phyloP scores from a whole-genome alignment of 2,888 invertebrate species.

The Epirrhoe alternata region DNA sequence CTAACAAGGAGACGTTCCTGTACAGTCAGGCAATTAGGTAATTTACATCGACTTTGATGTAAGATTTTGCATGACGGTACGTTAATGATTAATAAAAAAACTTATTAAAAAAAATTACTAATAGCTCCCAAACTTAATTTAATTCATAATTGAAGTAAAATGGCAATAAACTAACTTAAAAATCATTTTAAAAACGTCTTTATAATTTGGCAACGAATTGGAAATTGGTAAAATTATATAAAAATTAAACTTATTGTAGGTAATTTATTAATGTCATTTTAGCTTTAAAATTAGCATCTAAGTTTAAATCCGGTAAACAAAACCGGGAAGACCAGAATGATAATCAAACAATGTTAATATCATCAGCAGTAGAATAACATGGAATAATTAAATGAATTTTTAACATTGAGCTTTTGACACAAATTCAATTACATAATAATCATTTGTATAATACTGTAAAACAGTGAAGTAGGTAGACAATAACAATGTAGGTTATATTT shows the following conservation, averaged over 20 bases:
- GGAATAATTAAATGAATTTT: constrained; percentile 40
- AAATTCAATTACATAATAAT: constrained; percentile 59
- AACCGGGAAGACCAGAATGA: constrained; percentile 59
- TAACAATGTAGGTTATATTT: constrained; percentile 52
- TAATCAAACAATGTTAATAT: constrained; percentile 18
- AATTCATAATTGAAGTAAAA: constrained; percentile 52
- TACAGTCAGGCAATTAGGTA: constrained; percentile 15
- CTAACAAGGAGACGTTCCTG: constrained; percentile 15
- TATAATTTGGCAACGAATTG: constrained; percentile 45
- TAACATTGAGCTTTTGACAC: constrained; percentile 80
- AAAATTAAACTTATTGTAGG: constrained; percentile 31
- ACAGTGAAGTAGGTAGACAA: constrained; percentile 54
- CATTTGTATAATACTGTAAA: constrained; percentile 71
- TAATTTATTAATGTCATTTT: constrained; percentile 34
- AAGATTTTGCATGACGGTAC: constrained; percentile 14
- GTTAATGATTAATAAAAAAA: constrained; percentile 37
- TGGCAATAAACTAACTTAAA: constrained; percentile 57
- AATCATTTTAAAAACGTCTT: constrained; percentile 42
- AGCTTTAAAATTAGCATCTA: constrained; percentile 29
- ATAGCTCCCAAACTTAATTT: constrained; percentile 47
- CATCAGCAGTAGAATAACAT: constrained; percentile 9
- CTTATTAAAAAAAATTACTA: constrained; percentile 41
- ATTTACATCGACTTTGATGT: background rate
- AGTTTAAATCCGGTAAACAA: constrained; percentile 35
- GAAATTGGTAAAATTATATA: constrained; percentile 31